Base-by-base conservation (phyloP, 1,140 invertebrate genomes). In the Leptopilina clavipes region DNA sequence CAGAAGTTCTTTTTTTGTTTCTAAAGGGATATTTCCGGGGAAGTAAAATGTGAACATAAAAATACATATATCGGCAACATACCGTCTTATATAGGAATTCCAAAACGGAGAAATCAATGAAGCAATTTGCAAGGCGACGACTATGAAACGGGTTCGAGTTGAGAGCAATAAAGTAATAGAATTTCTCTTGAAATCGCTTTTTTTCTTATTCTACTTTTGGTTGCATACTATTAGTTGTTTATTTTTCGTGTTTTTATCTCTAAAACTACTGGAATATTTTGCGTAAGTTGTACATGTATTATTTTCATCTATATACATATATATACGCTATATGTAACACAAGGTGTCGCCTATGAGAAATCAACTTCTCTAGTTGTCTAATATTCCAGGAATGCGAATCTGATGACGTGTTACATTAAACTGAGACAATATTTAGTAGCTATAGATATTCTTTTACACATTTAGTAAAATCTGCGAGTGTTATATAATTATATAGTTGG, bases 131-230 rank as follows among this genome's bases (percentile, higher is more conserved):
- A 19, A 59, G 11, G 19, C 59, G 59, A 65, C 59, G 59, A 65
- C 59, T 65, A 65, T 65, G 59, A 31, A 65, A 65, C 59, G 22
- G 12, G 59, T 65, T 65, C 59, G 59, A 22, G 59, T 65, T 31
- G 59, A 65, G 14, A 31, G 59, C 22, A 65, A 65, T 37, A 25
- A 31, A 65, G 59, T 65, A 65, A 65, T 65, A 65, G 59, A 65
- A 65, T 65, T 65, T 65, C 59, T 31, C 59, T 14, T 65, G 11
- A 65, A 65, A 31, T 65, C 12, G 59, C 19, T 65, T 52, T 52
- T 17, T 52, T 65, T n/a, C 59, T 37, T 14, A 11, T 31, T 59
- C 5, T 40, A 40, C 9, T 8, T 40, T 8, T 25, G 22, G 59
- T 37, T 31, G 25, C 19, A 25, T 14, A 22, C 22, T 65, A 65